Percentiles rank a stretch among this genome's conserved stretches.
Conservation (phyloP, 2,113 vertebrate genomes). For the Neomonachus schauinslandi region DNA sequence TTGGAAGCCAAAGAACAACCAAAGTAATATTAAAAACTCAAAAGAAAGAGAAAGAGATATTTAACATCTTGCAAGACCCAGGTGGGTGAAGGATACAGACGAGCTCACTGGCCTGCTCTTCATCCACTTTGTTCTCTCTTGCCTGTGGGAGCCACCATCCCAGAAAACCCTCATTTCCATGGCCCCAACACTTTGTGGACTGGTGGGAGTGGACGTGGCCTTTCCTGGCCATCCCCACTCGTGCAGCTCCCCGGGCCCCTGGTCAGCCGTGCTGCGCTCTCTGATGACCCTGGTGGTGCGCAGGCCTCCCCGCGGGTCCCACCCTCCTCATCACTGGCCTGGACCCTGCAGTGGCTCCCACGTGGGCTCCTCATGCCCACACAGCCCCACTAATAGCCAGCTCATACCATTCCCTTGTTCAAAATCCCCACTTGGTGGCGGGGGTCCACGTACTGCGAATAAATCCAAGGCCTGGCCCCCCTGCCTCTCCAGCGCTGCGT, state of each 20-base stretch:
- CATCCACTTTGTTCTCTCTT: background rate
- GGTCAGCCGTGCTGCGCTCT: background rate
- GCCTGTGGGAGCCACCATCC: background rate
- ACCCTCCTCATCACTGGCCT: background rate
- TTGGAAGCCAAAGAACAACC: background rate
- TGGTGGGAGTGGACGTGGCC: background rate
- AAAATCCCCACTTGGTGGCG: background rate
- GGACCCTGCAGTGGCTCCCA: background rate
- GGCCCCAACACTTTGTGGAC: background rate
- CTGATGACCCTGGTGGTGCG: rapidly evolving
- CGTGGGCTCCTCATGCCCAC: too few species aligned
- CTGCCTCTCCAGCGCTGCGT: rapidly evolving
- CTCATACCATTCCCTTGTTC: background rate
- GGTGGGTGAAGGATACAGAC: background rate
- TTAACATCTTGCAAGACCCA: background rate
- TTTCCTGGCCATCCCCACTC: background rate
- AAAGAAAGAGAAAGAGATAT: background rate
- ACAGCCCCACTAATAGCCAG: background rate
- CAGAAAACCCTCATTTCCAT: background rate
- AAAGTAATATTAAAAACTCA: background rate
- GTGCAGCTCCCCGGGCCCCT: background rate
- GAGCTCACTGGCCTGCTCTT: background rate
- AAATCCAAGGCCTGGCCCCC: background rate
- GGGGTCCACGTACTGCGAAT: background rate
- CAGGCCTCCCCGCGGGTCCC: background rate